Evolutionary conservation across 2,888 invertebrate species (phyloP).

Genomic region (Drosophila aldrichi): DNA sequence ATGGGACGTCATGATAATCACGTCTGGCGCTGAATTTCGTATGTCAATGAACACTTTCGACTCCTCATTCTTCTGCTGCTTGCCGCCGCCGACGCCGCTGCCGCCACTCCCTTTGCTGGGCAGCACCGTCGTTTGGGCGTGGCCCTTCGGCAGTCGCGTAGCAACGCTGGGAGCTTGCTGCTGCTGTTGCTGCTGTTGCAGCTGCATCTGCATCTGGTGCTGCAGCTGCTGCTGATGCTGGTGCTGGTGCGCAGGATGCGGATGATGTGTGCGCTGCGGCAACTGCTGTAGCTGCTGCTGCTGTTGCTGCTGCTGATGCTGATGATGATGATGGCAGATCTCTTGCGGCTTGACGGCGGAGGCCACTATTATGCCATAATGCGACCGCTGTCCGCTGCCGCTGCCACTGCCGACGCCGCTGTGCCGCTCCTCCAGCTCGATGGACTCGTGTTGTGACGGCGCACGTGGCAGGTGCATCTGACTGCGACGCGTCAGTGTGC

Average conservation of each 20-base stretch:
- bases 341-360: conserved; percentile 65
- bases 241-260: conserved; percentile 71
- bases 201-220: conserved; percentile 60
- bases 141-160: conserved; percentile 45
- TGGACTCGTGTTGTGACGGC: conserved; percentile 68
- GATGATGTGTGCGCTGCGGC: conserved; percentile 42
- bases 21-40: conserved; percentile 95
- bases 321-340: conserved; percentile 84
- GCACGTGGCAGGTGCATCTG: conserved; percentile 61
- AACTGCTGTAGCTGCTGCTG: conserved; percentile 76
- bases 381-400: conserved; percentile 54
- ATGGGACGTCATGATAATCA: conserved; percentile 91
- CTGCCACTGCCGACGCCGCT: conserved; percentile 54
- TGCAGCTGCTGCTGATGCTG: conserved; percentile 80
- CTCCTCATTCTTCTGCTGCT: conserved; percentile 80
- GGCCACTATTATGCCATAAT: conserved; percentile 65
- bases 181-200: conserved; percentile 61
- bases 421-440: conserved; percentile 83
- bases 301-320: conserved; percentile 83
- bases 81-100: conserved; percentile 27
- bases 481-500: conserved; percentile 76
- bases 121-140: conserved; percentile 34
- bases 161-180: conserved; percentile 36
- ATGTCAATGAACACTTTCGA: conserved; percentile 92
- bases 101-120: conserved; percentile 22